These are phyloP conservation scores for Rhyzopertha dominica DNA, from an alignment of 1,140 invertebrate species.

Conservation along the genomic window DNA sequence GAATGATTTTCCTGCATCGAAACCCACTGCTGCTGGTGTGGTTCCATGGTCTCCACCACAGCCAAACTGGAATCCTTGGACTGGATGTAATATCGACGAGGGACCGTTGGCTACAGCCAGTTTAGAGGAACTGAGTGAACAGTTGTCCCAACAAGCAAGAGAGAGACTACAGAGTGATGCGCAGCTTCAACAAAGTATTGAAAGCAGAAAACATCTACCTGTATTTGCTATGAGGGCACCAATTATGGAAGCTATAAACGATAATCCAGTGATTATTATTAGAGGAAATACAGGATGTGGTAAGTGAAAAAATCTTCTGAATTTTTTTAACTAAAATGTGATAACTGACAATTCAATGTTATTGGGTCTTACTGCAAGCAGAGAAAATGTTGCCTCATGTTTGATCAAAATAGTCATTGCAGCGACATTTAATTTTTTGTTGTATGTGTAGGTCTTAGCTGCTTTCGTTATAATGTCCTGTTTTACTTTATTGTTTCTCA, in stretches of 20 bases:
- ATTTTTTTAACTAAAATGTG: not conserved
- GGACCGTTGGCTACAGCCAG: conserved; percentile 71
- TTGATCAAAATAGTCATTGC: no score
- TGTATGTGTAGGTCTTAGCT: no score
- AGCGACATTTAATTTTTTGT: no score
- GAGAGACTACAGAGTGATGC: conserved; percentile 60
- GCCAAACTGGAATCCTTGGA: conserved; percentile 96
- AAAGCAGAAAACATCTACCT: conserved; percentile 68
- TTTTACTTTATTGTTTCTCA: no score
- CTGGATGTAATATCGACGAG: conserved; percentile 87
- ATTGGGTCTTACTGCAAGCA: conserved; percentile 13
- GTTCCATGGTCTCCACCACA: conserved; percentile 94
- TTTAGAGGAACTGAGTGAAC: conserved; percentile 75
- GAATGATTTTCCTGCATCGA: conserved; percentile 57
- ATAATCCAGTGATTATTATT: conserved; percentile 83
- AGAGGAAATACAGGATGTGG: conserved; percentile 94
- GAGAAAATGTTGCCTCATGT: no score
- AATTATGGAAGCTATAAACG: conserved; percentile 80
- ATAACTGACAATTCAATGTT: conserved; percentile 9
- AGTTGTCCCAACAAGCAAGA: conserved; percentile 62
- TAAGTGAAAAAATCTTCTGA: conserved; percentile 51
- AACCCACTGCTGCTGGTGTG: conserved; percentile 61
- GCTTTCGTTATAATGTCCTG: no score
- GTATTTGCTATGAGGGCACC: conserved; percentile 65
- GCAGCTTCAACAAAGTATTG: conserved; percentile 57